Base-by-base conservation (phyloP, 2,888 invertebrate genomes). In the Zaprionus obscuricornis region DNA sequence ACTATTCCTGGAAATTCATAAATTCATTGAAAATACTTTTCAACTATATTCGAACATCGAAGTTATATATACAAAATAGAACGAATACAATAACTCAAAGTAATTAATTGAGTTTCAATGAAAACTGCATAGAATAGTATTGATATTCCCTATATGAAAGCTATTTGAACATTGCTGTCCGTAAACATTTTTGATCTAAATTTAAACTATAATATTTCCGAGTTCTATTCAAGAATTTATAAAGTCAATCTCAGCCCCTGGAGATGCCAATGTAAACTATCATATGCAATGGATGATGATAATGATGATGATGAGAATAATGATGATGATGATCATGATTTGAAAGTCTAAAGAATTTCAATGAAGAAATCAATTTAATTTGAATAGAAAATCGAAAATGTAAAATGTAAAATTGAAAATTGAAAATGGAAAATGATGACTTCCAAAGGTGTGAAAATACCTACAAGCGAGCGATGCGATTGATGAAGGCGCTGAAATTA, bases 371-470 rank as follows among this genome's bases (percentile, higher is more conserved):
- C 70, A 70, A 70, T 79, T 74, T 63, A 63, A 54, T 59, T 54
- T 62, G 51, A 37, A n/a, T n/a, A n/a, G n/a, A n/a, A n/a, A n/a
- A n/a, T n/a, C n/a, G n/a, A n/a, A n/a, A n/a, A n/a, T 45, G 11
- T 17, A 45, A 20, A 34, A 45, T 45, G 20, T 33, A 33, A 22
- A 13, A n/a, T 10, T 17, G n/a, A n/a, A n/a, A n/a, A n/a, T n/a
- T n/a, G n/a, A n/a, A n/a, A n/a, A n/a, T 55, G 45, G 56, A 73
- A 64, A 73, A 74, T 74, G 68, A 78, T 68, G 54, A 54, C 58
- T 31, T 54, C 40, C 29, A 46, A 64, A 81, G 84, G 81, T 81
- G 84, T 81, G 81, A 81, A 81, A 81, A 81, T 79, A 81, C 84
- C 81, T 72, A 83, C 81, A 79, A 65, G 55, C 66, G 58, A 36